Conservation (phyloP, 2,113 vertebrate genomes). For the Rhinopomastus cyanomelas region DNA sequence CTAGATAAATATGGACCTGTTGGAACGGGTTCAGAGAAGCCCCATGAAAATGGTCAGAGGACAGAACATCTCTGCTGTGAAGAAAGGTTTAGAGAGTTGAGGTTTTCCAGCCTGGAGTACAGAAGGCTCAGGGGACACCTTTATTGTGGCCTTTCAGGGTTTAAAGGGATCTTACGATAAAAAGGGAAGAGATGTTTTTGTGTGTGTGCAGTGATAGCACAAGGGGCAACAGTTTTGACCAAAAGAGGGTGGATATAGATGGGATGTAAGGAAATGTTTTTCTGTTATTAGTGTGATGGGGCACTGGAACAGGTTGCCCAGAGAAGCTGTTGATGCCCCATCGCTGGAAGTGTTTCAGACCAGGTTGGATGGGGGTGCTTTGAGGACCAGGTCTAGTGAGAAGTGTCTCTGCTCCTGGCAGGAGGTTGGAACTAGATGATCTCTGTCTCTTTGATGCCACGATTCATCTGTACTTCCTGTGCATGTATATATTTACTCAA, state of each 20-base stretch:
- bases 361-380: neutral
- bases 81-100: neutral
- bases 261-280: rapidly evolving
- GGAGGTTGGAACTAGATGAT: neutral
- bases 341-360: neutral
- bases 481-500: neutral
- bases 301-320: neutral
- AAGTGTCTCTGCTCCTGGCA: neutral
- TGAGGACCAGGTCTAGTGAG: neutral
- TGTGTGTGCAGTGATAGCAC: neutral
- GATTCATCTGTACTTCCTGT: neutral
- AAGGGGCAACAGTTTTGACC: rapidly evolving
- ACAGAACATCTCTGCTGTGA: neutral
- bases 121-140: neutral
- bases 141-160: neutral
- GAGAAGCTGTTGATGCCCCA: neutral
- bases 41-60: neutral
- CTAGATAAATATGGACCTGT: neutral
- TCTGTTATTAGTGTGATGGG: neutral
- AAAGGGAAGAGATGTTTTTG: neutral
- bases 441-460: neutral
- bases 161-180: too few relatives aligned
- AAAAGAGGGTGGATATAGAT: neutral
- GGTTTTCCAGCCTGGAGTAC: neutral
- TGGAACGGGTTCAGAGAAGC: neutral